Conservation (phyloP, 2,888 invertebrate species). For the Anarsia innoxiella region DNA sequence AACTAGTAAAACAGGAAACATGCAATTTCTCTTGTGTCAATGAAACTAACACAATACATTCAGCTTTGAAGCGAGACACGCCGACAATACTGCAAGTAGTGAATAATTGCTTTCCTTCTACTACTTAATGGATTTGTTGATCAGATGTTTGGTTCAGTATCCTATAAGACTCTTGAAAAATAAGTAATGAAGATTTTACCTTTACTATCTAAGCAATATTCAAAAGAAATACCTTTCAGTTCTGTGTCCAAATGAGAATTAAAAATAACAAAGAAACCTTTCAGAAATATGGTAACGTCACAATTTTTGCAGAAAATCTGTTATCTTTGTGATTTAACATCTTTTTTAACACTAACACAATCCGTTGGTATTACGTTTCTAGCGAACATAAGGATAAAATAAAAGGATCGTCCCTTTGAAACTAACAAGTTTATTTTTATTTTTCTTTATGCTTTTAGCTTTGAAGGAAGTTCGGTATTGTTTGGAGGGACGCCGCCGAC, state of each 20-base stretch:
- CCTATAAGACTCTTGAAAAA: no score
- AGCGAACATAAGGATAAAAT: slow-evolving; percentile 43
- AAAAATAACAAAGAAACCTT: neutral
- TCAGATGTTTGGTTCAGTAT: no score
- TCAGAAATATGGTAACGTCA: no score
- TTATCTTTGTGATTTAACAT: no score
- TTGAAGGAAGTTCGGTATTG: slow-evolving; percentile 57
- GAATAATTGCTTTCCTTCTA: slow-evolving; percentile 7
- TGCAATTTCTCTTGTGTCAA: slow-evolving; percentile 9
- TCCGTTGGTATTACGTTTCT: slow-evolving; percentile 42
- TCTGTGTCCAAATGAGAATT: no score
- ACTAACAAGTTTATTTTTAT: slow-evolving; percentile 55
- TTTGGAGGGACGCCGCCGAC: slow-evolving; percentile 35
- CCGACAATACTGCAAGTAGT: slow-evolving; percentile 1
- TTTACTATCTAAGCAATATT: neutral
- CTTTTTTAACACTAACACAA: slow-evolving; percentile 37
- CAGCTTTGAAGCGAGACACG: slow-evolving; percentile 3
- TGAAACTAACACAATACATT: slow-evolving; percentile 15
- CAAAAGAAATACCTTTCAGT: no score
- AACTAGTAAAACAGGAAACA: slow-evolving; percentile 4
- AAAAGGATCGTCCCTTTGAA: slow-evolving; percentile 58
- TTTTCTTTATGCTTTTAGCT: slow-evolving; percentile 54
- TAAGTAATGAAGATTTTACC: neutral
- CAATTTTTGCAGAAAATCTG: no score
- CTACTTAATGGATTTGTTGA: no score